Percentiles rank a stretch among this genome's conserved stretches.
Evolutionary conservation across 2,888 invertebrate genomes (phyloP).

Genomic region (Eupithecia pulchellata): DNA sequence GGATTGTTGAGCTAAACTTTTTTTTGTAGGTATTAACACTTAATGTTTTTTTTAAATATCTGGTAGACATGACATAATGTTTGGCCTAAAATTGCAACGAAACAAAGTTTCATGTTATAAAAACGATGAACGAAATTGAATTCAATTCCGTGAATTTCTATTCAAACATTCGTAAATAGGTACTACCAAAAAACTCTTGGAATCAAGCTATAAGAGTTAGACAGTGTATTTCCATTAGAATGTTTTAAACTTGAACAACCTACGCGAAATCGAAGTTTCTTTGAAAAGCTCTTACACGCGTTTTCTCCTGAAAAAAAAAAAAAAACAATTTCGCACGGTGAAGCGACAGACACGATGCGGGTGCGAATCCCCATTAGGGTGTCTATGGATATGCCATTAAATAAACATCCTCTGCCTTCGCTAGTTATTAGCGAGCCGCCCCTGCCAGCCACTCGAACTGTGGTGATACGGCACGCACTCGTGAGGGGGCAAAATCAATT

Average conservation of each 20-base stretch:
- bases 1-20: not conserved
- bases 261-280: not conserved
- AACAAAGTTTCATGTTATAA: too few species aligned
- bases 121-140: too few species aligned
- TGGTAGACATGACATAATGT: not conserved
- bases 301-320: slow-evolving; percentile 12
- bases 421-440: slow-evolving; percentile 82
- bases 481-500: slow-evolving; percentile 81
- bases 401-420: slow-evolving; percentile 83
- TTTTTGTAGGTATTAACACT: not conserved
- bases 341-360: slow-evolving; percentile 43
- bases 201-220: not conserved
- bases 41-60: not conserved
- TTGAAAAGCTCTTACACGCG: not conserved
- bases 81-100: not conserved
- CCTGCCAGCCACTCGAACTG: slow-evolving; percentile 75
- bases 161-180: not conserved
- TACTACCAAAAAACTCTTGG: not conserved
- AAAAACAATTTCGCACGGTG: slow-evolving; percentile 9
- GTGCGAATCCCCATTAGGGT: slow-evolving; percentile 75
- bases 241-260: not conserved
- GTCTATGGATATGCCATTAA: slow-evolving; percentile 82
- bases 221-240: not conserved
- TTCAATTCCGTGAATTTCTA: slow-evolving; percentile 8
- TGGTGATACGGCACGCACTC: slow-evolving; percentile 83